Percentiles rank a stretch among this genome's conserved stretches.
phyloP scores from a whole-genome alignment of 2,797 vertebrate genomes.

The Cygnus olor region DNA sequence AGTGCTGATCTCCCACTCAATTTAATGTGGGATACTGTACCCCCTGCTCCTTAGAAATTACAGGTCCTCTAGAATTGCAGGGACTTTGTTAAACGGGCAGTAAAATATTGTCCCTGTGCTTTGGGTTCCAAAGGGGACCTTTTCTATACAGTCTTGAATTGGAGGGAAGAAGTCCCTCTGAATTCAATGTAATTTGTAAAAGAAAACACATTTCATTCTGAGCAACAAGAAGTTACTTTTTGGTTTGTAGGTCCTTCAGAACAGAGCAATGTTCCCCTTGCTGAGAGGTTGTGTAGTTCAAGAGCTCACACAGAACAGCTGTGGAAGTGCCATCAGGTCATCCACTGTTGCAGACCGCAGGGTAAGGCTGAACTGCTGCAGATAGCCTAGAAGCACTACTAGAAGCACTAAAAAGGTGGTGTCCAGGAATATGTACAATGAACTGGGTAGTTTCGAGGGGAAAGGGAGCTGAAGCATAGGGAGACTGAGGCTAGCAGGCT shows the following conservation, averaged over 20 bases:
- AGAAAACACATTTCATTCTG: not conserved
- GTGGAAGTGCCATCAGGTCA: not conserved
- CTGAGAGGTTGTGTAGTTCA: not conserved
- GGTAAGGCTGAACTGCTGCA: not conserved
- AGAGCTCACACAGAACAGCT: not conserved
- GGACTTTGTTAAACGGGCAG: not conserved
- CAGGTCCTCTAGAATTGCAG: not conserved
- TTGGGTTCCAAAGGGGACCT: not conserved
- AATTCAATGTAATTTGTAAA: not conserved
- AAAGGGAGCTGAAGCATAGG: not conserved
- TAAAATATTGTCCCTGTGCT: not conserved
- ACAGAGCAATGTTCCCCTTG: not conserved
- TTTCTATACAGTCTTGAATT: not conserved
- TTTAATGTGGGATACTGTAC: not conserved
- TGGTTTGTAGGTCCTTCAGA: not conserved
- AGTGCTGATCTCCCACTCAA: not conserved
- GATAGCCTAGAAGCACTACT: not conserved
- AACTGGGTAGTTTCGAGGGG: not conserved
- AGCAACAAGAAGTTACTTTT: not conserved
- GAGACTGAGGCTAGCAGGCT: slow-evolving; percentile 15
- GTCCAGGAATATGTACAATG: not conserved
- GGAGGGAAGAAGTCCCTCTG: not conserved
- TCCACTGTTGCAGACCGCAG: not conserved
- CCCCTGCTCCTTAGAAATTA: not conserved
- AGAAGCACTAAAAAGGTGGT: not conserved